A percentile compares a stretch with the other conserved stretches of the same genome.
Evolutionary conservation across 2,113 vertebrate species (phyloP).

Genomic region (Trogon melanurus): DNA sequence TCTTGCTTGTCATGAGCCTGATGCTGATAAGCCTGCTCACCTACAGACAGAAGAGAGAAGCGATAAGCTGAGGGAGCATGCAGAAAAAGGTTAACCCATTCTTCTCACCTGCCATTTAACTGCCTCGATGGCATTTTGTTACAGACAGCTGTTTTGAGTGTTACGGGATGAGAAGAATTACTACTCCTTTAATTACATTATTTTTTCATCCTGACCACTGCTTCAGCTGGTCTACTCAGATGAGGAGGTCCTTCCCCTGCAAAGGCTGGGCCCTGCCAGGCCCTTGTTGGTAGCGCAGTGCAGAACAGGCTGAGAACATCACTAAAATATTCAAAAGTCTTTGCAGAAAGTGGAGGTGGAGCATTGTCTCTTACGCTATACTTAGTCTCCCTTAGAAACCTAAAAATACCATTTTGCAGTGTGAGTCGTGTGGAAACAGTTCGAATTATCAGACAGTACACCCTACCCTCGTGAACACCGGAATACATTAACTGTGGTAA

Average conservation of each 20-base stretch:
- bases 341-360: background rate
- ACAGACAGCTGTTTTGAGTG: background rate
- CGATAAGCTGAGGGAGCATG: background rate
- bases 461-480: background rate
- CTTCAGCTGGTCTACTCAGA: background rate
- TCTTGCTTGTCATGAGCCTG: background rate
- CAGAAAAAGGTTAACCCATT: background rate
- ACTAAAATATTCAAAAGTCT: background rate
- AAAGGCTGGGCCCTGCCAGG: background rate
- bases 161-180: background rate
- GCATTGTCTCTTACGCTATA: background rate
- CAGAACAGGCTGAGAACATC: background rate
- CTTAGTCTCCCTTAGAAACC: slow-evolving; percentile 34
- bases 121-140: background rate
- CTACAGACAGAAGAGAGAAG: background rate
- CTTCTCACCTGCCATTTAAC: background rate
- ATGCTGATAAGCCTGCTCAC: background rate
- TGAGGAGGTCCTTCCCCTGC: background rate
- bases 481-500: background rate
- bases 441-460: background rate
- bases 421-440: background rate
- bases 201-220: background rate
- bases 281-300: background rate
- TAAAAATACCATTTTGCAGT: background rate
- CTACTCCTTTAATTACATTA: background rate